Base-by-base conservation (phyloP, 1,140 invertebrate species). In the Drosophila virilis region DNA sequence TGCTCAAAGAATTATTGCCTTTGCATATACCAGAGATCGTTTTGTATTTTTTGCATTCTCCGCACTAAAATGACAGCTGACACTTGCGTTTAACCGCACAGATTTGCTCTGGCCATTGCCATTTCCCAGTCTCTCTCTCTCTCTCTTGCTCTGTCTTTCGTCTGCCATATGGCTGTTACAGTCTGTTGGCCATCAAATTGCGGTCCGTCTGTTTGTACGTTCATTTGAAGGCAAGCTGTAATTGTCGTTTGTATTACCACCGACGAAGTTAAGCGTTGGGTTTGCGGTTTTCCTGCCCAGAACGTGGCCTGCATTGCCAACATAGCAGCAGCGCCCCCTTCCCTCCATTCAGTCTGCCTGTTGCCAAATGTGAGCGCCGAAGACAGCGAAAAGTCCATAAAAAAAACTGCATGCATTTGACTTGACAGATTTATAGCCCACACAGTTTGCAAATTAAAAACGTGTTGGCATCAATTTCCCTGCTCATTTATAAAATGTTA, bases 81-180 rank as follows among this genome's bases (percentile, higher is more conserved):
- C 84, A 88, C 84, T 88, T 88, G 84, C 80, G 84, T 89, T 89
- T 89, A 89, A 89, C 85, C 84, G 80, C 80, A 89, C 70, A 89
- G 84, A 89, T 88, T 88, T 88, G 80, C 85, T 78, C 73, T 77
- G 22, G 13, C 12, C 57, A 59, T 59, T 59, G 42, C 57, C 40
- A 59, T 59, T 59, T 59, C 40, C 38, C 13, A 28, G 33, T 46
- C 40, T n/a, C 40, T 28, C 22, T 28, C 22, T 4, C 22, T 28
- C 0, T 0, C 22, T 28, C 22, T 28, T 4, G 17, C 35, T 45
- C 43, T 35, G 8, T 51, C 9, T 13, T 51, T 51, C n/a, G 28
- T 7, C 6, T 4, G 42, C 42, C 22, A 61, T 22, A 48, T 58
- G 15, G 35, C 40, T 45, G 13, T 48, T 50, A 57, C 52, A 58